Evolutionary conservation across 1,140 invertebrate genomes (phyloP), one percentile per base, ranked within the genome.

Genomic region (Octopus bimaculoides): DNA sequence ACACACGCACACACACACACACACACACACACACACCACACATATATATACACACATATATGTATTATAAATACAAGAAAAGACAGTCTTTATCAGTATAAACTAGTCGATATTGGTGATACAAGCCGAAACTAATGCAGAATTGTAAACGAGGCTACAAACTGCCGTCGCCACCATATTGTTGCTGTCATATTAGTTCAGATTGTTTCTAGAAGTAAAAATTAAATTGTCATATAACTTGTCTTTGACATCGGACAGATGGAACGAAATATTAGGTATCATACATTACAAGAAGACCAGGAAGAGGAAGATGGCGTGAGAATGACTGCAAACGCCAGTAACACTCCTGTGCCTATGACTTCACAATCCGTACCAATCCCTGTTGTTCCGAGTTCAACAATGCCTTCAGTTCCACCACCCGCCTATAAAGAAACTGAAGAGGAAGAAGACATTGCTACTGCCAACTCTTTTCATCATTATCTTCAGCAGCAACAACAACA

Each of bases 11-110:
- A 41, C 26, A n/a, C 77, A 75, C n/a, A 41, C 77, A 79, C 55
- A 56, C 77, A 73, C 20, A 17, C 69, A 74, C 66, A 73, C 77
- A 80, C 41, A 78, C 77, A 78, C 66, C n/a, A 74, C 66, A 55
- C 26, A 53, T 17, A 78, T 52, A 54, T 54, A 78, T 5, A 26
- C 54, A 74, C 69, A 54, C 41, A 61, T 52, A 52, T 54, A 80
- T 53, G 77, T 69, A 61, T 26, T 0, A 55, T 66, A 17, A n/a
- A 20, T 0, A 69, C 75, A 69, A 54, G 69, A 73, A 78, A 66
- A 78, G 77, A 78, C 26, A 73, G 52, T 17, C 26, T 41, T 41
- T 41, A 3, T 41, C 26, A 41, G 26, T 41, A 41, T 41, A 20
- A 41, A 69, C 77, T 26, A 20, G 20, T n/a, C 26, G 26, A 41